Evolutionary conservation across 2,888 invertebrate species (phyloP).

Genomic region (Ophion ellenae): DNA sequence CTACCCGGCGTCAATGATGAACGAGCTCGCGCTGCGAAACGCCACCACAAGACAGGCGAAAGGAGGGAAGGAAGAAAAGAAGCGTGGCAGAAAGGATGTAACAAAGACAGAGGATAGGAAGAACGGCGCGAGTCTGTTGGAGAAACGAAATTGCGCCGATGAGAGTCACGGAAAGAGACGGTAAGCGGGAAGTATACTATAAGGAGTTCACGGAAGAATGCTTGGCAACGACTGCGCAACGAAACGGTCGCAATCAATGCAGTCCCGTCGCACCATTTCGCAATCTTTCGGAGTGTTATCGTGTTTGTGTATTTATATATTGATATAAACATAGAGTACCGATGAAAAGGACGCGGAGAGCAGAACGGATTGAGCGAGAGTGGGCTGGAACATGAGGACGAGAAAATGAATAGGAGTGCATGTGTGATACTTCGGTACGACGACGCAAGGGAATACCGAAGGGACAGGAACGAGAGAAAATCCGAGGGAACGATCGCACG

Average conservation of each 20-base stretch:
- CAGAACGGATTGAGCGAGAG: not conserved
- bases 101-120: not conserved
- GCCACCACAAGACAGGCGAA: not conserved
- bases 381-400: not conserved
- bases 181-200: conserved; percentile 32
- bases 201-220: conserved; percentile 50
- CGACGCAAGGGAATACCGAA: conserved; percentile 1
- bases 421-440: conserved; percentile 15
- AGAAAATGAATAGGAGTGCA: conserved; percentile 1
- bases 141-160: not conserved
- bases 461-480: conserved; percentile 42
- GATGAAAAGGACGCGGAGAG: conserved; percentile 23
- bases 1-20: not conserved
- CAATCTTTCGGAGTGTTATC: conserved; percentile 21
- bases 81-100: not conserved
- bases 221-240: conserved; percentile 72
- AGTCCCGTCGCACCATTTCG: conserved; percentile 75
- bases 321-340: conserved; percentile 7
- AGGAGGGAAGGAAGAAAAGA: not conserved
- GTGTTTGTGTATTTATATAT: not conserved
- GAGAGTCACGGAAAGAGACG: not conserved
- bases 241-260: conserved; percentile 82
- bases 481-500: conserved; percentile 19
- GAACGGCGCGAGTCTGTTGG: no score
- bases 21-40: not conserved